These are phyloP conservation scores for Platycercus adscitus DNA, from an alignment of 2,113 vertebrate genomes.

Conservation along the genomic window DNA sequence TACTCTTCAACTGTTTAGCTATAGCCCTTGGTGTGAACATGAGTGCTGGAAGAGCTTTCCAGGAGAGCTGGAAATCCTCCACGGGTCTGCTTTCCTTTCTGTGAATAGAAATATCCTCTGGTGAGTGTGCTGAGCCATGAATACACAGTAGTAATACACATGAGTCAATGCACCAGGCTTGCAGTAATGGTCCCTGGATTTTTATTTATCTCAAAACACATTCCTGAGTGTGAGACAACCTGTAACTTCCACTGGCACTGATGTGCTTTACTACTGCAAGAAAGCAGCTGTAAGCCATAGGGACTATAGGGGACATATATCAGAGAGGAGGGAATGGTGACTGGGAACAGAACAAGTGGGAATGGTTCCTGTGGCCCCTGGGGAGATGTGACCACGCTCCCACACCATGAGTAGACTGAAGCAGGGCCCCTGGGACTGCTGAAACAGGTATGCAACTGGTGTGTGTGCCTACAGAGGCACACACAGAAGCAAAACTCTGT, in stretches of 20 bases:
- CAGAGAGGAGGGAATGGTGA: neutral
- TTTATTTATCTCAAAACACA: neutral
- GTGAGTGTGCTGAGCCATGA: neutral
- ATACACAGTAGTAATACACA: accelerated
- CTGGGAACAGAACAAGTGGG: neutral
- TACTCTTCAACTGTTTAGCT: neutral
- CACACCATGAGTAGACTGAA: too few relatives aligned
- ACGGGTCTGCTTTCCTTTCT: neutral
- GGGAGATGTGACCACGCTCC: too few relatives aligned
- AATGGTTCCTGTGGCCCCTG: accelerated
- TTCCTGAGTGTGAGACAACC: neutral
- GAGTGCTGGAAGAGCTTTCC: neutral
- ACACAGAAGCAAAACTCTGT: too few relatives aligned
- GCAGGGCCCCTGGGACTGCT: neutral
- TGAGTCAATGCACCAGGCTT: neutral
- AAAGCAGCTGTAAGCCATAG: neutral
- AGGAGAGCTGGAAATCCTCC: neutral
- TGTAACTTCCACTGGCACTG: neutral
- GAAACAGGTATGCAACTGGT: accelerated
- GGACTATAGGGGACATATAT: neutral
- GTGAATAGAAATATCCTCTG: accelerated
- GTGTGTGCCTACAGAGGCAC: neutral
- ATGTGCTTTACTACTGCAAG: accelerated
- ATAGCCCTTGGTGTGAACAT: neutral
- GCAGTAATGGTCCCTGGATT: too few relatives aligned